Evolutionary conservation across 1,140 invertebrate species (phyloP), one percentile per base, ranked within the genome.

Genomic region (Anagrus nilaparvatae): DNA sequence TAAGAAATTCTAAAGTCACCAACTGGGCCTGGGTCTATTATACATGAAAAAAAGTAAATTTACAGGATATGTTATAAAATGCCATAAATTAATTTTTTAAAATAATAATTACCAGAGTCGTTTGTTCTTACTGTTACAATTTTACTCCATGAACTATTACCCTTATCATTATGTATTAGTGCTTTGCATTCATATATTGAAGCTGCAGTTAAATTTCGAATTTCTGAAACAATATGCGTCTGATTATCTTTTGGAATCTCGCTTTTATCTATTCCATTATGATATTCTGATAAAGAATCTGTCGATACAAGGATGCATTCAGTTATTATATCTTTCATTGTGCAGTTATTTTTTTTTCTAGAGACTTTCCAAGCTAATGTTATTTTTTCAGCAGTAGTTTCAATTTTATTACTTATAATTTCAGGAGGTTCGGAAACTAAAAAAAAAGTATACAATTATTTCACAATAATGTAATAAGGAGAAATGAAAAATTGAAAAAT

Each of bases 131-230:
- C 29, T 18, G 19, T 31, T 14, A 53, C 17, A 9, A 17, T 9
- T 3, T 27, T 6, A 17, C 60, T 61, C 9, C 13, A 28, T 13
- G 32, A 20, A 42, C 57, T 61, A 6, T 38, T 9, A 12, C 51
- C 54, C 16, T 30, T 50, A 12, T 24, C 38, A 35, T 53, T 59
- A 29, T 30, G 4, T 14, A 36, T 42, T 6, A 39, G 33, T 18
- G 46, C 51, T 12, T 30, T 35, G 32, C 61, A 63, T 19, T 23
- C 27, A n/a, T 62, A 63, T 14, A 17, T 35, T 14, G 60, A 61
- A 18, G 44, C 57, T 9, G 61, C 55, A 40, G 49, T 57, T 5
- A 63, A 19, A 35, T 44, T 17, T 1, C 38, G 9, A 5, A 61
- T n/a, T n/a, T n/a, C n/a, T n/a, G n/a, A n/a, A n/a, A n/a, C n/a